Conservation (phyloP, 2,113 vertebrate genomes). For the Chelonoidis abingdonii region DNA sequence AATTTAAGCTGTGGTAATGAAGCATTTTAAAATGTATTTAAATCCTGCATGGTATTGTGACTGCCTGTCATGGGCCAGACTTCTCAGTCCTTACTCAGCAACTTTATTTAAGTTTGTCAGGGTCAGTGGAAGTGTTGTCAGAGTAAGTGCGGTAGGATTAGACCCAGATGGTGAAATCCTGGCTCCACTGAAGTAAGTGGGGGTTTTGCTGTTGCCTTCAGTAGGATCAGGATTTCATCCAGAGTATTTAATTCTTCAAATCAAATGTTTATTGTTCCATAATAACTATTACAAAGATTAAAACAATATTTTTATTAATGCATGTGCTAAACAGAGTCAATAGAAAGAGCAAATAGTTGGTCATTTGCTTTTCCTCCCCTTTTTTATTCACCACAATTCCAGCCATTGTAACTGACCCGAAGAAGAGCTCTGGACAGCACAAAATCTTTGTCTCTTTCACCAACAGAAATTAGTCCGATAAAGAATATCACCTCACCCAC, state of each 20-base stretch:
- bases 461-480: not conserved
- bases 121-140: not conserved
- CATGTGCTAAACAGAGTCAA: not conserved
- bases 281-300: not conserved
- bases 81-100: rapidly evolving
- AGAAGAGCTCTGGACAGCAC: not conserved
- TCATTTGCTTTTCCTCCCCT: not conserved
- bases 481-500: not conserved
- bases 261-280: not conserved
- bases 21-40: not conserved
- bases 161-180: rapidly evolving
- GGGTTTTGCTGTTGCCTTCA: rapidly evolving
- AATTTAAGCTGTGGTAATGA: not conserved
- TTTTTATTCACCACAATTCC: rapidly evolving
- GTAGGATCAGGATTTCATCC: not conserved
- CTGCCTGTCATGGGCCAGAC: not conserved
- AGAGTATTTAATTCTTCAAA: not conserved
- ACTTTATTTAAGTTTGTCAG: rapidly evolving
- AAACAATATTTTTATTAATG: not conserved
- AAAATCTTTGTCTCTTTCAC: not conserved
- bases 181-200: not conserved
- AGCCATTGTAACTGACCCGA: not conserved
- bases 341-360: not conserved
- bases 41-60: not conserved
- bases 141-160: not conserved